Percentiles rank a stretch among this genome's conserved stretches.
Conservation (phyloP, 2,113 vertebrate genomes). For the Brienomyrus brachyistius region DNA sequence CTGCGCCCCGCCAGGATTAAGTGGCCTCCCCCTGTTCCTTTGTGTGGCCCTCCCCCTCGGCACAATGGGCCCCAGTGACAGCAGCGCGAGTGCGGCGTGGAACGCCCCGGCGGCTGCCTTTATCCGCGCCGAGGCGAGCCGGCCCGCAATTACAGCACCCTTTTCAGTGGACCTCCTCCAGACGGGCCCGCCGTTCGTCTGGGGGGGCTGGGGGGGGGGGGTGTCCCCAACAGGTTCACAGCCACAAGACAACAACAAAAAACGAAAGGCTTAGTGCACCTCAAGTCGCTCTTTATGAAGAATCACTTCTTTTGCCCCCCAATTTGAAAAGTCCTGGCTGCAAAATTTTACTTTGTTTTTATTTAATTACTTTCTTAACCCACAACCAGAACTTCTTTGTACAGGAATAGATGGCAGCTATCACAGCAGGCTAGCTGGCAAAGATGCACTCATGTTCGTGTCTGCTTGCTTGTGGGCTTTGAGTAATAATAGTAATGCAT, state of each 20-base stretch:
- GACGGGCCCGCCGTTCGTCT: conserved; percentile 12
- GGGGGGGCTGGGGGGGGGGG: conserved; percentile 1
- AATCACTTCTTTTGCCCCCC: not conserved
- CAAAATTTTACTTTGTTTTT: not conserved
- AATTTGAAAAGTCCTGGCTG: not conserved
- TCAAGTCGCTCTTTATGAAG: not conserved
- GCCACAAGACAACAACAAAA: not conserved
- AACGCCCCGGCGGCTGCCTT: conserved; percentile 20
- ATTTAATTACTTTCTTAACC: not conserved
- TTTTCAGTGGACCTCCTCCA: conserved; percentile 27
- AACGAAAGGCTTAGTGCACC: not conserved
- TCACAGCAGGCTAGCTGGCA: not conserved
- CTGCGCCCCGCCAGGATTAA: conserved; percentile 49
- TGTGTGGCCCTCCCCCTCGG: conserved; percentile 51
- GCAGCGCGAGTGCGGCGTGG: conserved; percentile 29
- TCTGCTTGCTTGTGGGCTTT: not conserved
- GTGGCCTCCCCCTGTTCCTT: conserved; percentile 58
- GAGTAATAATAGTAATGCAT: not conserved
- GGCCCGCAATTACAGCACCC: conserved; percentile 20
- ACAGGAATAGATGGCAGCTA: not conserved
- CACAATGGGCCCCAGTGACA: conserved; percentile 27
- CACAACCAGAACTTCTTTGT: not conserved
- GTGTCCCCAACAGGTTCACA: not conserved
- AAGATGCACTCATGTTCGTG: not conserved
- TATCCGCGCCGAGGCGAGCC: conserved; percentile 10